These are phyloP conservation scores for Lipophrys pholis DNA, from an alignment of 2,113 vertebrate species.

Conservation along the genomic window DNA sequence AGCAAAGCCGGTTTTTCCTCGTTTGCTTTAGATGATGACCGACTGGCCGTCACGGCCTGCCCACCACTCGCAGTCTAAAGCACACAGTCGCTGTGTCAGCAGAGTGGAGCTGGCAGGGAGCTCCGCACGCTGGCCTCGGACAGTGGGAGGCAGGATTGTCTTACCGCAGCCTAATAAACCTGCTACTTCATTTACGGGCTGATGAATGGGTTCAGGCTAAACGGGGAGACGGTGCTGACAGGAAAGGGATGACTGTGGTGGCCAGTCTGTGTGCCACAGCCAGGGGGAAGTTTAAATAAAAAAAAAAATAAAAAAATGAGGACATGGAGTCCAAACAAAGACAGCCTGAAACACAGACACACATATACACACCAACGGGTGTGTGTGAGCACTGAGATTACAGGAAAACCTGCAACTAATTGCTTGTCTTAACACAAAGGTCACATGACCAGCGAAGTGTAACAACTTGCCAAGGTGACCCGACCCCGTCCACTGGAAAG, in stretches of 20 bases:
- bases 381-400: neutral
- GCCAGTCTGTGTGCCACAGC: constrained; percentile 36
- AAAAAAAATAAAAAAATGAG: constrained; percentile 17
- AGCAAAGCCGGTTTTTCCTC: neutral
- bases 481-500: neutral
- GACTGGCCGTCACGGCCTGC: constrained; percentile 22
- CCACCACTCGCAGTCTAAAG: constrained; percentile 11
- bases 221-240: constrained; percentile 63
- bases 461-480: neutral
- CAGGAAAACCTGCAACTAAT: neutral
- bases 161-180: constrained; percentile 76
- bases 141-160: constrained; percentile 56
- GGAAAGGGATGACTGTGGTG: constrained; percentile 62
- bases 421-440: neutral
- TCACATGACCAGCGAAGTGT: neutral
- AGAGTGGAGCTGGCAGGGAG: constrained; percentile 40
- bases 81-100: constrained; percentile 56
- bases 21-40: constrained; percentile 18
- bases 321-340: constrained; percentile 27
- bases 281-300: constrained; percentile 20
- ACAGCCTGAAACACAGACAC: constrained; percentile 6
- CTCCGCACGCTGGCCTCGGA: constrained; percentile 35
- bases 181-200: constrained; percentile 72
- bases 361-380: neutral
- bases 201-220: constrained; percentile 70